phyloP scores from a whole-genome alignment of 2,113 vertebrate species.

The Platichthys stellatus region DNA sequence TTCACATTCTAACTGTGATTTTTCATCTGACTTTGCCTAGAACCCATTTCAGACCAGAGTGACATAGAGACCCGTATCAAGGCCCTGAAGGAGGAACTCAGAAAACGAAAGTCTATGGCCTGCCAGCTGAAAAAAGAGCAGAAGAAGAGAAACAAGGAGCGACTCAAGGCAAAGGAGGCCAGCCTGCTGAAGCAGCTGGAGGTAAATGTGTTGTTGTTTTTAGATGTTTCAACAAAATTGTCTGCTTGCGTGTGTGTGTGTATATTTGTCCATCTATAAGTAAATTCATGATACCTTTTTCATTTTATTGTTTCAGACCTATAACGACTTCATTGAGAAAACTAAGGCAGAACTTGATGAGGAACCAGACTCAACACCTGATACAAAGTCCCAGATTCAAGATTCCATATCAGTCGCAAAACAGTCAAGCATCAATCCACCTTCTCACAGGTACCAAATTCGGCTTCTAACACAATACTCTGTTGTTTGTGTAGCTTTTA shows the following conservation, averaged over 20 bases:
- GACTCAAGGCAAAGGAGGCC: conserved; percentile 94
- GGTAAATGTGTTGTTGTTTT: conserved; percentile 76
- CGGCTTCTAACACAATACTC: background rate
- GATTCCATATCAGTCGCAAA: conserved; percentile 80
- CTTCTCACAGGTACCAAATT: conserved; percentile 82
- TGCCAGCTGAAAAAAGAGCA: conserved; percentile 95
- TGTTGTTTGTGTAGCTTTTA: background rate
- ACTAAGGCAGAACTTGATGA: conserved; percentile 92
- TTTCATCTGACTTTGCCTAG: conserved; percentile 74
- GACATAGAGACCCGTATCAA: conserved; percentile 94
- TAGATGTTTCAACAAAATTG: background rate
- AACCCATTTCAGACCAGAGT: conserved; percentile 94
- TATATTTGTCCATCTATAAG: background rate
- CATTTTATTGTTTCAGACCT: conserved; percentile 80
- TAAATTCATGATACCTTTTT: background rate
- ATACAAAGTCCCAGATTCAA: conserved; percentile 86
- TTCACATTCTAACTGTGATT: conserved; percentile 61
- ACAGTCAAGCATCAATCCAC: conserved; percentile 83
- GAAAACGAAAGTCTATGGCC: conserved; percentile 91
- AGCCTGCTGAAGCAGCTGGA: conserved; percentile 93
- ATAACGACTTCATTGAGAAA: conserved; percentile 96
- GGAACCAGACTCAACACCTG: conserved; percentile 82
- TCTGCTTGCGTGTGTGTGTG: background rate
- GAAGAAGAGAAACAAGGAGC: conserved; percentile 93
- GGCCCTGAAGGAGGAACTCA: conserved; percentile 92